Evolutionary conservation across 2,113 vertebrate species (phyloP).

Genomic region (Perccottus glenii): DNA sequence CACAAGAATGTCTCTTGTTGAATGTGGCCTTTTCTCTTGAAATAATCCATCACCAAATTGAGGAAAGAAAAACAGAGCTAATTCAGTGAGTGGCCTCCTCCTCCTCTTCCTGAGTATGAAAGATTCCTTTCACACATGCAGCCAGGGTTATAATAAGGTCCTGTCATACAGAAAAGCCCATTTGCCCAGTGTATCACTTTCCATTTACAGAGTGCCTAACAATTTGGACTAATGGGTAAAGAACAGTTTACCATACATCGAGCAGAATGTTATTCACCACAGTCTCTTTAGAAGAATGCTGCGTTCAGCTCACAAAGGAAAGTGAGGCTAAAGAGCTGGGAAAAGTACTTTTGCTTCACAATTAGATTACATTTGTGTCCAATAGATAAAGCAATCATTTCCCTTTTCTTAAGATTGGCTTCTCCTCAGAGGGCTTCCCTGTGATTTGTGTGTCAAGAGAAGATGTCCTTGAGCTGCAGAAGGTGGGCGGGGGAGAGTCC

Average conservation of each 20-base stretch:
- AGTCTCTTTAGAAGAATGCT: constrained; percentile 3
- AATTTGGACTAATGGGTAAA: constrained; percentile 57
- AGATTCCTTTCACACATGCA: constrained; percentile 75
- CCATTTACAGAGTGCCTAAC: constrained; percentile 53
- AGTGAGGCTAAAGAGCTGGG: constrained; percentile 7
- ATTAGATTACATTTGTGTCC: constrained; percentile 24
- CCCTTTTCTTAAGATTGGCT: background rate
- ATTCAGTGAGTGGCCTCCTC: constrained; percentile 73
- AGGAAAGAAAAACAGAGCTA: constrained; percentile 78
- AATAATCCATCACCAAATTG: constrained; percentile 76
- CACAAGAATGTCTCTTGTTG: constrained; percentile 68
- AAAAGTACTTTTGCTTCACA: constrained; percentile 8
- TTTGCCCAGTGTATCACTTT: constrained; percentile 65
- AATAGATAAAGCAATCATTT: constrained; percentile 40
- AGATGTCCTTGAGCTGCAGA: constrained; percentile 63
- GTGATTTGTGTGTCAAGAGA: constrained; percentile 55
- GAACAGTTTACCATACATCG: constrained; percentile 48
- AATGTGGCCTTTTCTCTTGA: constrained; percentile 70
- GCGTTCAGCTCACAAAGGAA: constrained; percentile 18
- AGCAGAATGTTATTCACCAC: constrained; percentile 39
- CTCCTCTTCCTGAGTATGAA: constrained; percentile 77
- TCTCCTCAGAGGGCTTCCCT: constrained; percentile 41
- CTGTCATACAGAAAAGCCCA: constrained; percentile 59
- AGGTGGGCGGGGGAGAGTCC: constrained; percentile 45
- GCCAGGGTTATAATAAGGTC: constrained; percentile 27